Evolutionary conservation across 2,888 invertebrate genomes (phyloP), one percentile per base, ranked within the genome.

Genomic region (Sesamia inferens): DNA sequence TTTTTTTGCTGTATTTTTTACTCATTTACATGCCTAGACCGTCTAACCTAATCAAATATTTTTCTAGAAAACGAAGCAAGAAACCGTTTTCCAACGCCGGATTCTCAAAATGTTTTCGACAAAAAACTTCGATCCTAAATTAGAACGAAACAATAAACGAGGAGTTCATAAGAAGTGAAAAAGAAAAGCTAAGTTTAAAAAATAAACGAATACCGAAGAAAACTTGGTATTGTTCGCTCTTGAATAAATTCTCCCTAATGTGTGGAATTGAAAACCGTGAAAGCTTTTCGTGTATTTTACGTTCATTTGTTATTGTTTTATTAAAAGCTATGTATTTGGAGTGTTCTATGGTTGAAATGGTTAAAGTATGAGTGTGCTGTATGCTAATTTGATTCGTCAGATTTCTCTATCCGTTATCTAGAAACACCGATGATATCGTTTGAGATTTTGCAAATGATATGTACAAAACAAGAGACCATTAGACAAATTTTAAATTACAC

Each of bases 191-290:
- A 44, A 79, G 55, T 85, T 79, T 55, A 65, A 85, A 85, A 85
- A 85, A 83, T 70, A 86, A 86, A 86, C 65, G 85, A 83, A 76
- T 71, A 39, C 69, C 39, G n/a, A 74, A 81, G 74, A 61, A 78
- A 84, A 86, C 73, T 86, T 84, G 70, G 68, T 70, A 85, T 83
- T 82, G 82, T 77, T 65, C 62, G 77, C 74, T 82, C 74, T 83
- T 82, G 76, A 81, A 84, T 84, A 81, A 84, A 81, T 87, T 83
- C 66, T 76, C 61, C 31, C 76, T 71, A 70, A 79, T 76, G 86
- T 71, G 80, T 80, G 76, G 78, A 75, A 76, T 69, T 81, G 72
- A 78, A 75, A 74, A 59, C 70, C 73, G 70, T 71, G 74, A 58
- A 71, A 74, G 71, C 62, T 81, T 82, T 71, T 57, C 51, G n/a